A percentile compares a stretch with the other conserved stretches of the same genome.
Evolutionary conservation across 2,888 invertebrate species (phyloP).

Genomic region (Hoplodrina ambigua): DNA sequence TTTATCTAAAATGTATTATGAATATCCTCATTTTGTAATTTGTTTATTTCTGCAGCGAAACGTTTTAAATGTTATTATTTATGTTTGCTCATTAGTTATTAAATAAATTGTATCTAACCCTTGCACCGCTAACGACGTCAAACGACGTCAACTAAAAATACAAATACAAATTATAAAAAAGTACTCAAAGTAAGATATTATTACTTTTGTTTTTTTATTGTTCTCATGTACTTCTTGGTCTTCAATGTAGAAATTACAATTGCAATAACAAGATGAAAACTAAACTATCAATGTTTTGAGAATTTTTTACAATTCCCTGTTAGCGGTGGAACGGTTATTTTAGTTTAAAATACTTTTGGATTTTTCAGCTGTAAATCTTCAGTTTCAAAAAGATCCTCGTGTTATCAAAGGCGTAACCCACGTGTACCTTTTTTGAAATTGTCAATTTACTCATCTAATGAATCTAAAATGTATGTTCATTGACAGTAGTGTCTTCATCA

Average conservation of each 20-base stretch:
- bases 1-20: slow-evolving; percentile 2
- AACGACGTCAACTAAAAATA: not conserved
- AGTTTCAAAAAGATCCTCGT: slow-evolving; percentile 58
- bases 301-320: slow-evolving; percentile 52
- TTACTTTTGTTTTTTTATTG: slow-evolving; percentile 57
- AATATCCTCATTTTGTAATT: slow-evolving; percentile 38
- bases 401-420: slow-evolving; percentile 42
- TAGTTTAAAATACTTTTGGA: slow-evolving; percentile 53
- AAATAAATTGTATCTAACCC: slow-evolving; percentile 24
- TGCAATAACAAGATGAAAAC: slow-evolving; percentile 54
- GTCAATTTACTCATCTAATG: slow-evolving; percentile 52
- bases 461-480: slow-evolving; percentile 56
- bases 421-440: slow-evolving; percentile 58
- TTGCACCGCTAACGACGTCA: slow-evolving; percentile 34
- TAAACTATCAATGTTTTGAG: slow-evolving; percentile 52
- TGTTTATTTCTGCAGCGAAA: slow-evolving; percentile 40
- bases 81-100: slow-evolving; percentile 16
- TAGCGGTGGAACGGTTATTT: slow-evolving; percentile 41
- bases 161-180: slow-evolving; percentile 47
- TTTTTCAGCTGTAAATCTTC: slow-evolving; percentile 60
- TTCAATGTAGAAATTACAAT: slow-evolving; percentile 48
- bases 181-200: slow-evolving; percentile 50
- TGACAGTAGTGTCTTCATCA: slow-evolving; percentile 21
- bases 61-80: slow-evolving; percentile 7
- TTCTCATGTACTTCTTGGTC: slow-evolving; percentile 51